Evolutionary conservation across 2,797 vertebrate genomes (phyloP).

Genomic region (Liparis tanakae): DNA sequence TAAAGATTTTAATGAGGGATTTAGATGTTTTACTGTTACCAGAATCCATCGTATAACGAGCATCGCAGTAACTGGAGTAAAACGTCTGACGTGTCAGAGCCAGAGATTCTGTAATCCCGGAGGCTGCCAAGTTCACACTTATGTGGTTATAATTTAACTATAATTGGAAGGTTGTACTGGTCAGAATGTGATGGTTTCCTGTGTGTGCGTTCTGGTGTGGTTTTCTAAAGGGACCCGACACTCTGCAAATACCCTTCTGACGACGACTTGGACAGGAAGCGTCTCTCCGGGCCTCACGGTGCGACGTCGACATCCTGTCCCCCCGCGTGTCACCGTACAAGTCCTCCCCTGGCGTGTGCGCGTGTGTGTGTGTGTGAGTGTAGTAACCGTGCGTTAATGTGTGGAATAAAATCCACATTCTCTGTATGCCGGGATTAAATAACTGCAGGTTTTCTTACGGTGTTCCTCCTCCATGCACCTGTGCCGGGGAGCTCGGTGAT

Average conservation of each 20-base stretch:
- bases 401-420: conserved; percentile 18
- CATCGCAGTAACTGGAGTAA: not conserved
- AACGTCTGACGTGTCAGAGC: conserved; percentile 8
- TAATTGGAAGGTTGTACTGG: conserved; percentile 34
- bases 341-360: not conserved
- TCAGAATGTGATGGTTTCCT: conserved; percentile 35
- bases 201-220: conserved; percentile 33
- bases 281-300: conserved; percentile 14
- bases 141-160: conserved; percentile 40
- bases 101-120: not conserved
- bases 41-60: conserved; percentile 2
- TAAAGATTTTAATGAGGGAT: not conserved
- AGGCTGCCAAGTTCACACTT: conserved; percentile 14
- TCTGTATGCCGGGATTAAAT: not conserved
- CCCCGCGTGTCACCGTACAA: conserved; percentile 13
- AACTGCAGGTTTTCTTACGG: conserved; percentile 8
- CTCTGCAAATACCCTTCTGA: conserved; percentile 17
- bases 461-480: conserved; percentile 55
- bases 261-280: conserved; percentile 15
- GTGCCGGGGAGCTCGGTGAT: conserved; percentile 58
- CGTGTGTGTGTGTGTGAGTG: no score
- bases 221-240: conserved; percentile 26
- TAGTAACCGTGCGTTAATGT: not conserved
- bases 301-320: conserved; percentile 4
- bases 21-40: not conserved